A percentile compares a stretch with the other conserved stretches of the same genome.
Conservation (phyloP, 2,797 vertebrate genomes). For the Phrynocephalus guinanensis region DNA sequence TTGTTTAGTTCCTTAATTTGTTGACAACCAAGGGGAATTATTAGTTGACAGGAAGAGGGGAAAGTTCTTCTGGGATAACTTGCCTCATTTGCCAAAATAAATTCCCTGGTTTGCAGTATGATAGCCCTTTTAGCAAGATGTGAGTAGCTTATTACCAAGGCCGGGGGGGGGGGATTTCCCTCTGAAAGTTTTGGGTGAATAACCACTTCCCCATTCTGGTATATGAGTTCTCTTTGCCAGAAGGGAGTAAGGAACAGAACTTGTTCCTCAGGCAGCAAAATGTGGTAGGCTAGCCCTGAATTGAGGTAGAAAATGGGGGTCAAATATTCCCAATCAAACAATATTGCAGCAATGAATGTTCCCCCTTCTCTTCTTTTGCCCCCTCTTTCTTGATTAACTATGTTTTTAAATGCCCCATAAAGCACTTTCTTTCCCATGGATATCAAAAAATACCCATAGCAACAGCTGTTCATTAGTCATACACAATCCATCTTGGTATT, state of each 20-base stretch:
- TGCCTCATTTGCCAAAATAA: not conserved
- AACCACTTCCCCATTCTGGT: too few relatives aligned
- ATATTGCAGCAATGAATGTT: not conserved
- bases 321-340: not conserved
- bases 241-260: too few relatives aligned
- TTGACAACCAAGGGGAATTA: not conserved
- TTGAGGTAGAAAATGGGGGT: not conserved
- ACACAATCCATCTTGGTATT: slow-evolving; percentile 7
- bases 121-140: too few relatives aligned
- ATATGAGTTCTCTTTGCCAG: too few relatives aligned
- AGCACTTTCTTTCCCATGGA: not conserved
- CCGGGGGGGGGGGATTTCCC: too few relatives aligned
- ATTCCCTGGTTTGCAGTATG: not conserved
- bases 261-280: not conserved
- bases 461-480: slow-evolving; percentile 2
- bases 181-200: too few relatives aligned
- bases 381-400: not conserved
- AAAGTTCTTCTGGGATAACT: not conserved
- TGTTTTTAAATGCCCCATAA: not conserved
- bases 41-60: not conserved
- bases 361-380: not conserved
- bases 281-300: not conserved
- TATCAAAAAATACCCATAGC: not conserved
- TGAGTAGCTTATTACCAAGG: too few relatives aligned
- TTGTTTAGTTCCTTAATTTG: not conserved